Evolutionary conservation across 1,140 invertebrate genomes (phyloP).

Genomic region (Lethocerus indicus): DNA sequence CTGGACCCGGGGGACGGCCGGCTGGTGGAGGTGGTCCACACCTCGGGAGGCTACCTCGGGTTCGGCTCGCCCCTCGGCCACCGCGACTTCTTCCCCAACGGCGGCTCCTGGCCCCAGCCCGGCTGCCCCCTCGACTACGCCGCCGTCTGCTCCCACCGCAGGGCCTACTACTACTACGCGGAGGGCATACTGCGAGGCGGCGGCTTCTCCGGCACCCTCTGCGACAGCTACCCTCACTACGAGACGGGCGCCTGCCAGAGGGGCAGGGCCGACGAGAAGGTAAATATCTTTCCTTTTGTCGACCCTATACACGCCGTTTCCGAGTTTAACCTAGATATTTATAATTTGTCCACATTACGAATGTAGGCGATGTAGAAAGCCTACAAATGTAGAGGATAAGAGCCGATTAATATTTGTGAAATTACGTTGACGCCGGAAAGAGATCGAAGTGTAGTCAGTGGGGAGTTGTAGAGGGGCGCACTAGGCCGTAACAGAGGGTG

Average conservation of each 20-base stretch:
- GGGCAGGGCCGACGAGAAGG: neutral
- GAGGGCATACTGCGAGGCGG: conserved; percentile 25
- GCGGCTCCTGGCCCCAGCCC: conserved; percentile 36
- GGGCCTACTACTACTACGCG: conserved; percentile 30
- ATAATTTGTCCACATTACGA: too few relatives aligned
- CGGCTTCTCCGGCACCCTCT: conserved; percentile 30
- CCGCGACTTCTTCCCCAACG: conserved; percentile 45
- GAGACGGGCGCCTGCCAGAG: conserved; percentile 7
- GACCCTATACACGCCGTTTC: neutral
- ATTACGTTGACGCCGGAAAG: too few relatives aligned
- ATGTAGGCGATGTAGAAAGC: too few relatives aligned
- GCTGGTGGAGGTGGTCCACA: conserved; percentile 41
- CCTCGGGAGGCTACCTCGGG: conserved; percentile 36
- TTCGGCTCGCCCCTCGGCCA: conserved; percentile 32
- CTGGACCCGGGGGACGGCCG: conserved; percentile 26
- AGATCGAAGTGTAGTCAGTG: too few relatives aligned
- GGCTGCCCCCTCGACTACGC: conserved; percentile 31
- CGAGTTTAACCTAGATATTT: too few relatives aligned
- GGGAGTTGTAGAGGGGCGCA: too few relatives aligned
- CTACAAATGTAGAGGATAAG: too few relatives aligned
- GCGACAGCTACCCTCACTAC: conserved; percentile 33
- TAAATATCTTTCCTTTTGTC: neutral
- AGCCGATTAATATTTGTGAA: too few relatives aligned
- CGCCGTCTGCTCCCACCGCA: conserved; percentile 29
- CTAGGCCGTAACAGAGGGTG: too few relatives aligned